Evolutionary conservation across 1,140 invertebrate species (phyloP), one percentile per base, ranked within the genome.

Genomic region (Pseudoatta argentina): DNA sequence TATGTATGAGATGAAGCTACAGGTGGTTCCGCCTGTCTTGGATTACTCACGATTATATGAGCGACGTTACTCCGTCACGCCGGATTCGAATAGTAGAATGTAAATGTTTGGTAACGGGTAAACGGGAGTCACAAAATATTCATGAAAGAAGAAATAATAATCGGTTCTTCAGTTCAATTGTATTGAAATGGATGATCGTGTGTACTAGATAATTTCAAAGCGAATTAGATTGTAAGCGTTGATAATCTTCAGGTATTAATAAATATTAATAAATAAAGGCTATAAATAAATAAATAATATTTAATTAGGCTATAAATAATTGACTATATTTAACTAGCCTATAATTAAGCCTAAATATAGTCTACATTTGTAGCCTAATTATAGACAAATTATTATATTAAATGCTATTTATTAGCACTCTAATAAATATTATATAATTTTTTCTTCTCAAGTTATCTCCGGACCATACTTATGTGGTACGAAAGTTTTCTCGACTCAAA

Each of bases 1-100:
- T 87, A 87, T 87, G 87, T 79, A 90, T 64, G 88, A 71, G 57
- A 66, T 63, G 79, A 55, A 90, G 88, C 90, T 78, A 93, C 92
- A 93, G 91, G 92, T 93, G 91, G 93, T 93, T 93, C 76, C 55
- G 71, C 78, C 75, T 53, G 61, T 75, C 79, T 90, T 86, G 86
- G 69, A 81, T 86, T 79, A 87, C 34, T 39, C 72, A 75, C 72
- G 76, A 89, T 87, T 89, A 57, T 72, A 73, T 78, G 64, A 53
- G 34, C 14, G 10, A 55, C 48, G 34, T 64, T 71, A 61, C 64
- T 51, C 48, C 5, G 48, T 18, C 30, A 57, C 2, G 21, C 4
- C 21, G 21, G 2, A 71, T 81, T 79, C 78, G 66, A 27, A n/a
- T 12, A 18, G 34, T 24, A 48, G 48, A n/a, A 39, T 30, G 21